Evolutionary conservation across 2,797 vertebrate genomes (phyloP).

Genomic region (Australoheros facetus): DNA sequence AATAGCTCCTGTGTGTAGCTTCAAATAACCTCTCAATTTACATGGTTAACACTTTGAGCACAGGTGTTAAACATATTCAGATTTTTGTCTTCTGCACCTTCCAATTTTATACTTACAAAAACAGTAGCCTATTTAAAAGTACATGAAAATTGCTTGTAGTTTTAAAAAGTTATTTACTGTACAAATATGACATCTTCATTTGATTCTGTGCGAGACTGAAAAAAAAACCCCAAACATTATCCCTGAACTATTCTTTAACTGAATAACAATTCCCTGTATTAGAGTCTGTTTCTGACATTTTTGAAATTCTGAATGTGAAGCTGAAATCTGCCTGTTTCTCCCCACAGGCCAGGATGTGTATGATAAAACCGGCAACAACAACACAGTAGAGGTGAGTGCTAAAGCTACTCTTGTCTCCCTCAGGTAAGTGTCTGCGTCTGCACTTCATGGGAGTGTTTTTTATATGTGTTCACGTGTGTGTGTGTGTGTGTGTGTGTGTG

Average conservation of each 20-base stretch:
- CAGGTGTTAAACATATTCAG: background rate
- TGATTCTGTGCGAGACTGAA: background rate
- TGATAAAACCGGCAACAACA: constrained; percentile 91
- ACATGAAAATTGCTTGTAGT: background rate
- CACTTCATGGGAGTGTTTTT: constrained; percentile 42
- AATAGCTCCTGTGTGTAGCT: background rate
- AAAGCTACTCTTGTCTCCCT: constrained; percentile 51
- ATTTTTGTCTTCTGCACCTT: background rate
- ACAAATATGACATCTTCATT: background rate
- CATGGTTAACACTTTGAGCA: background rate
- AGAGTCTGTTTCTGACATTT: background rate
- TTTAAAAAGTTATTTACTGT: background rate
- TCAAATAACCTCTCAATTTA: background rate
- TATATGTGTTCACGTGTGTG: constrained; percentile 1
- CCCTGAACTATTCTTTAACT: constrained; percentile 1
- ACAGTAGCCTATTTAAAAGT: no score
- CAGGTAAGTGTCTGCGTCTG: constrained; percentile 67
- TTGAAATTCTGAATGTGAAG: background rate
- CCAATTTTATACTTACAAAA: background rate
- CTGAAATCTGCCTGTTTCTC: constrained; percentile 27
- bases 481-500: background rate
- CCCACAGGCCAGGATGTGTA: constrained; percentile 90
- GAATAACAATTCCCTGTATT: background rate
- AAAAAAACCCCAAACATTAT: no score
- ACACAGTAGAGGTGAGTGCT: constrained; percentile 94